A percentile compares a stretch with the other conserved stretches of the same genome.
These are phyloP conservation scores for Hydractinia echinata DNA, from an alignment of 30 jellyfish, hydroid and myxozoan genomes.

Conservation along the genomic window DNA sequence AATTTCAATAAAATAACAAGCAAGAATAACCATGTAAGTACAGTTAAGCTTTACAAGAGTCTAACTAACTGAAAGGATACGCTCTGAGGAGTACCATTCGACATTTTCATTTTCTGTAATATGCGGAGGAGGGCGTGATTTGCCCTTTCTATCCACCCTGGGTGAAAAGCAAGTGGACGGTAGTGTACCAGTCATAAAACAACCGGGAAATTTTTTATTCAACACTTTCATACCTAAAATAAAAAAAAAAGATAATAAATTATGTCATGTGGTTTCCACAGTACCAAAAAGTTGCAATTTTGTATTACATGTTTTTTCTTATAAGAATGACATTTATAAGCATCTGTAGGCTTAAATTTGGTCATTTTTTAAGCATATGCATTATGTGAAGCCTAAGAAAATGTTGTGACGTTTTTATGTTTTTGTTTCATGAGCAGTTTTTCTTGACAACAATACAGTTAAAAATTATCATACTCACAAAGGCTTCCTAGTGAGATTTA, in stretches of 20 bases:
- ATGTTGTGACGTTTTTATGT: too few relatives aligned
- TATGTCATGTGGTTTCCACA: too few relatives aligned
- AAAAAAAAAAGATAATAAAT: neutral
- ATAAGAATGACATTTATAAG: too few relatives aligned
- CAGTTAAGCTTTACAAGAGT: neutral
- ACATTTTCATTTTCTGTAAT: conserved; percentile 35
- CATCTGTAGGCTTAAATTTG: too few relatives aligned
- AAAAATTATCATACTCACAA: too few relatives aligned
- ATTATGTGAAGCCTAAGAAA: too few relatives aligned
- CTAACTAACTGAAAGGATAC: conserved; percentile 56
- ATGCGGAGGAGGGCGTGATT: conserved; percentile 43
- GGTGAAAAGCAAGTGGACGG: conserved; percentile 95
- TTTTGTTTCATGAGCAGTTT: too few relatives aligned
- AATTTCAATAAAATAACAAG: neutral
- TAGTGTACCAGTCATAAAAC: conserved; percentile 84
- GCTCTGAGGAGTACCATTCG: conserved; percentile 78
- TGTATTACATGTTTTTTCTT: too few relatives aligned
- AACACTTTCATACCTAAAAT: conserved; percentile 90
- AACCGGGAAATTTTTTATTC: conserved; percentile 88
- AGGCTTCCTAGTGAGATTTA: too few relatives aligned
- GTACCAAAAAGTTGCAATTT: too few relatives aligned
- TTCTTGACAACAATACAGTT: too few relatives aligned
- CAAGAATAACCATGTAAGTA: neutral
- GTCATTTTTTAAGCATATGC: too few relatives aligned
- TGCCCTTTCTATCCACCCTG: conserved; percentile 70